Evolutionary conservation across 2,797 vertebrate genomes (phyloP), one percentile per base, ranked within the genome.

Genomic region (Molossus molossus): DNA sequence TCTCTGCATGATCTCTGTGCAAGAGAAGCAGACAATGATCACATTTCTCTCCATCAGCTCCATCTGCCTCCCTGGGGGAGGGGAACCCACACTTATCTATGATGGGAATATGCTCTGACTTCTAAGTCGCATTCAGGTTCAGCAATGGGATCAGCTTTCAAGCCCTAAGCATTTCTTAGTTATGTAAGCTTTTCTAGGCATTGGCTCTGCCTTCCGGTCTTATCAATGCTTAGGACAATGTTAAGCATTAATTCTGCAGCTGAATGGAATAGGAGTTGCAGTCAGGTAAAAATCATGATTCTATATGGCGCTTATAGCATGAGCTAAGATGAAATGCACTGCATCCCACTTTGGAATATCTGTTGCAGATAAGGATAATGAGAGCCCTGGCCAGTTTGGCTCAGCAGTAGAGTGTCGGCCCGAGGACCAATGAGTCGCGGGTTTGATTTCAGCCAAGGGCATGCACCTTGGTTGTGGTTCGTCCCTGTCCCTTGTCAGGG

Each of bases 201-300:
- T 96, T 33, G 77, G 70, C 53, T 95, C 83, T 91, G 50, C 75
- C 79, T 95, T 48, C 69, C 87, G 77, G 45, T 88, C 57, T 76
- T 62, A 83, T 23, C 48, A 48, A 50, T 25, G 57, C 55, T 85
- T 57, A 95, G 83, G 62, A 79, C 55, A 90, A 69, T 20, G 20
- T 8, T 48, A 86, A 80, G 50, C 70, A 45, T 33, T 88, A 50
- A 89, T 80, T 89, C 82, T 62, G 21, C 48, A 76, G 79, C 29
- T 40, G 9, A 67, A 84, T 50, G 29, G 62, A 96, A 81, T 20
- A 87, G 80, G 64, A 81, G 45, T 48, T 75, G 11, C 40, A 77
- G 45, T 33, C 33, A 77, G 58, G 72, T 67, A n/a, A 86, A 86
- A 94, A 60, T 86, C 79, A 37, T n/a, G 69, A 80, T 53, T 86